Evolutionary conservation across 2,797 vertebrate genomes (phyloP).

Genomic region (Calcarius lapponicus): DNA sequence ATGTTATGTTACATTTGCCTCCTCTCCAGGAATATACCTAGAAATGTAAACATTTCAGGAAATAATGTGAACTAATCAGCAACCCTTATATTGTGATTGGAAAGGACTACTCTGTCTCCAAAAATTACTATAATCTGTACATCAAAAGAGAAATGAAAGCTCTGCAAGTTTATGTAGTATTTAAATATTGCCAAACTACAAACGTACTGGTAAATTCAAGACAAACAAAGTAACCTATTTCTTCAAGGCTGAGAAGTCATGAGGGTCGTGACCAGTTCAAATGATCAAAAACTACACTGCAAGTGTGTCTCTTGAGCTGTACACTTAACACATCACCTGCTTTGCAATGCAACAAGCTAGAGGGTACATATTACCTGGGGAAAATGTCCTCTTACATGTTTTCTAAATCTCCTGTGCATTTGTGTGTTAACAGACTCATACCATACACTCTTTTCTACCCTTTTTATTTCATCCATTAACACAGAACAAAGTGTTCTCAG

Average conservation of each 20-base stretch:
- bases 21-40: neutral
- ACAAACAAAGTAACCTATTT: neutral
- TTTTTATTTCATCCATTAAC: neutral
- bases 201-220: neutral
- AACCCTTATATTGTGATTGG: neutral
- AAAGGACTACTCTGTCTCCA: neutral
- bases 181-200: slow-evolving; percentile 18
- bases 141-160: neutral
- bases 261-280: neutral
- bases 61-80: neutral
- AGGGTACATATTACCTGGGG: neutral
- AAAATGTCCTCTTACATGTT: neutral
- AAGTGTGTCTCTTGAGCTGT: neutral
- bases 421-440: neutral
- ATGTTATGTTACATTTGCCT: neutral
- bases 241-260: neutral
- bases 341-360: neutral
- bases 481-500: neutral
- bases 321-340: neutral
- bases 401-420: neutral
- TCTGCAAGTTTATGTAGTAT: neutral
- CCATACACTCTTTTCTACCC: neutral
- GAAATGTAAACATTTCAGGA: neutral
- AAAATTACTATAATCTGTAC: neutral
- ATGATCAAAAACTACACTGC: neutral